Evolutionary conservation across 2,797 vertebrate genomes (phyloP).

Genomic region (Pipistrellus kuhlii): DNA sequence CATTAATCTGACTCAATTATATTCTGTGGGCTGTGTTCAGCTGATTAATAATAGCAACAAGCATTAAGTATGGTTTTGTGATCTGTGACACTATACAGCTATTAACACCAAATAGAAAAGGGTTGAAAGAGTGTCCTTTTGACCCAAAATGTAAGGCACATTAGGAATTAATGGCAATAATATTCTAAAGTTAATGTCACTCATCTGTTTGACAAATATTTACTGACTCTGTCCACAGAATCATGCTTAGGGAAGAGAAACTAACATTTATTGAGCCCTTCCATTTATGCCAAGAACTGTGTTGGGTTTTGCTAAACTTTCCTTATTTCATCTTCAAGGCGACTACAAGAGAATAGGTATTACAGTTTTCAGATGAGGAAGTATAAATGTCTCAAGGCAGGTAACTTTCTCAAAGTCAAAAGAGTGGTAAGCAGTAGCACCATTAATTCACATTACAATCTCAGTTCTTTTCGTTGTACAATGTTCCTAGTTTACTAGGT

Average conservation of each 20-base stretch:
- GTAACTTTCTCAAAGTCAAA: conserved; percentile 4
- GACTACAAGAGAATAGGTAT: background rate
- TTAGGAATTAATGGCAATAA: background rate
- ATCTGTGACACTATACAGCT: conserved; percentile 57
- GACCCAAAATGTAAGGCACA: conserved; percentile 70
- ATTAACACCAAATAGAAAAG: conserved; percentile 68
- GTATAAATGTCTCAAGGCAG: background rate
- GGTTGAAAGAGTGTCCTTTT: conserved; percentile 53
- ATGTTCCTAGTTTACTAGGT: background rate
- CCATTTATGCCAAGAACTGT: background rate
- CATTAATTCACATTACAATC: background rate
- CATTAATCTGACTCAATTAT: conserved; percentile 88
- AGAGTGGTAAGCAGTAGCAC: background rate
- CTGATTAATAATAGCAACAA: conserved; percentile 86
- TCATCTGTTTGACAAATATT: conserved; percentile 64
- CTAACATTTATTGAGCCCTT: background rate
- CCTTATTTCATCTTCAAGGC: conserved; percentile 30
- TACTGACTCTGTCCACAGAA: conserved; percentile 48
- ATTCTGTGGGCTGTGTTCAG: conserved; percentile 80
- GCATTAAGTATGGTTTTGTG: conserved; percentile 77
- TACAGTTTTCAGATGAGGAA: background rate
- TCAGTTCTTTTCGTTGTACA: background rate
- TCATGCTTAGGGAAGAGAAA: conserved; percentile 8
- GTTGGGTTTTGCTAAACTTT: background rate
- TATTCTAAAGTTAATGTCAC: conserved; percentile 61